Conservation (phyloP, 2,113 vertebrate genomes). For the Pampusana beccarii region DNA sequence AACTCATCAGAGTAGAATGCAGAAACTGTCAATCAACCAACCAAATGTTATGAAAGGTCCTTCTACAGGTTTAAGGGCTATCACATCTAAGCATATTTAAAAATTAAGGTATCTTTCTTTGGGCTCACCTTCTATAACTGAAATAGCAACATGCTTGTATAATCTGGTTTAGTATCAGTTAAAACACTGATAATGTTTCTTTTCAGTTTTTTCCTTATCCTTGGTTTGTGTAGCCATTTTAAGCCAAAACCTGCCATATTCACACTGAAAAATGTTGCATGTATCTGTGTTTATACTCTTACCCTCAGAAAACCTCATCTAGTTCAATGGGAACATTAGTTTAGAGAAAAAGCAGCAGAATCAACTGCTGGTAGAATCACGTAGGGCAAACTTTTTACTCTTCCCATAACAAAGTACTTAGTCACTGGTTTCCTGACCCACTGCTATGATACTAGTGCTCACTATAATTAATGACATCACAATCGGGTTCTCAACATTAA, state of each 20-base stretch:
- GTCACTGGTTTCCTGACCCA: not conserved
- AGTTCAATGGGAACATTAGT: not conserved
- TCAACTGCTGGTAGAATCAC: not conserved
- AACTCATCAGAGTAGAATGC: not conserved
- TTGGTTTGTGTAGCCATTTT: not conserved
- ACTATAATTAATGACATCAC: not conserved
- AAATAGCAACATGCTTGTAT: not conserved
- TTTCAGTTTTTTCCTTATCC: not conserved
- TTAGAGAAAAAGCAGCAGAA: not conserved
- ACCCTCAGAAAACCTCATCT: not conserved
- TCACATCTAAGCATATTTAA: not conserved
- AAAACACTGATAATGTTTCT: not conserved
- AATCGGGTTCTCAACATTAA: not conserved
- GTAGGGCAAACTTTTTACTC: not conserved
- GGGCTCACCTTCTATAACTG: not conserved
- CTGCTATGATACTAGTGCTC: not conserved
- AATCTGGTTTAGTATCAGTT: not conserved
- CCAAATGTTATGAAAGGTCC: not conserved
- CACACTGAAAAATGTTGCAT: not conserved
- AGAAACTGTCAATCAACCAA: not conserved
- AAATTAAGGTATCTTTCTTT: not conserved
- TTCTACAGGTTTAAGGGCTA: not conserved
- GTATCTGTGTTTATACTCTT: not conserved
- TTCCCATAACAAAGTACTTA: not conserved
- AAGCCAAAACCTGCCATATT: not conserved